phyloP scores from a whole-genome alignment of 2,888 invertebrate species.

The Drosophila neoperkinsi region DNA sequence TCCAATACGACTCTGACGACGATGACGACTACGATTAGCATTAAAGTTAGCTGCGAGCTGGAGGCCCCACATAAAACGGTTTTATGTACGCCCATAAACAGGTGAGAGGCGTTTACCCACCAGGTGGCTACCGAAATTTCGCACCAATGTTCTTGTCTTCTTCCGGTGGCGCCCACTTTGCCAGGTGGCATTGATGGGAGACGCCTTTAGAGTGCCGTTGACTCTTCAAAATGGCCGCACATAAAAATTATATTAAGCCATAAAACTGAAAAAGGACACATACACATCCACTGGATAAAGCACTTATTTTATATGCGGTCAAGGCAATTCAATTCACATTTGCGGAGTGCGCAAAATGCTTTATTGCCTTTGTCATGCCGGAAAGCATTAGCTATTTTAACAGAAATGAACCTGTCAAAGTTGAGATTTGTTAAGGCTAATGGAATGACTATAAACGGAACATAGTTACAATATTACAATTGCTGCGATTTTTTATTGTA shows the following conservation, averaged over 20 bases:
- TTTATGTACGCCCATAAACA: conserved; percentile 71
- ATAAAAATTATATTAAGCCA: conserved; percentile 79
- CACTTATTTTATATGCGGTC: conserved; percentile 67
- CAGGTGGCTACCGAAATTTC: conserved; percentile 47
- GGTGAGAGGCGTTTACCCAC: conserved; percentile 55
- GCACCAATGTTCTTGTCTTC: conserved; percentile 31
- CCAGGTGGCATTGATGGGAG: conserved; percentile 49
- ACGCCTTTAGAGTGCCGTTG: conserved; percentile 29
- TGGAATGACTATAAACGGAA: background rate
- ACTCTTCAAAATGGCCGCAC: conserved; percentile 69
- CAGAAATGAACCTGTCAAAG: background rate
- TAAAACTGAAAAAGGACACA: conserved; percentile 52
- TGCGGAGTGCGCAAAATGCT: conserved; percentile 18
- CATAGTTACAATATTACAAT: background rate
- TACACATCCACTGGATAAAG: conserved; percentile 19
- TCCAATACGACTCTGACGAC: conserved; percentile 49
- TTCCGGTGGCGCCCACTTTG: conserved; percentile 14
- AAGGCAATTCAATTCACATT: conserved; percentile 71
- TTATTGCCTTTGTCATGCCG: conserved; percentile 12
- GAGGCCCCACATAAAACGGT: conserved; percentile 63
- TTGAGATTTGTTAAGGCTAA: background rate
- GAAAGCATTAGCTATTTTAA: conserved; percentile 5
- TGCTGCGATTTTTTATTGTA: background rate
- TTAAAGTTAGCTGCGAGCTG: conserved; percentile 59
- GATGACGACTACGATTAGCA: conserved; percentile 74